Evolutionary conservation across 2,888 invertebrate species (phyloP), one percentile per base, ranked within the genome.

Genomic region (Meteorus cinctellus): DNA sequence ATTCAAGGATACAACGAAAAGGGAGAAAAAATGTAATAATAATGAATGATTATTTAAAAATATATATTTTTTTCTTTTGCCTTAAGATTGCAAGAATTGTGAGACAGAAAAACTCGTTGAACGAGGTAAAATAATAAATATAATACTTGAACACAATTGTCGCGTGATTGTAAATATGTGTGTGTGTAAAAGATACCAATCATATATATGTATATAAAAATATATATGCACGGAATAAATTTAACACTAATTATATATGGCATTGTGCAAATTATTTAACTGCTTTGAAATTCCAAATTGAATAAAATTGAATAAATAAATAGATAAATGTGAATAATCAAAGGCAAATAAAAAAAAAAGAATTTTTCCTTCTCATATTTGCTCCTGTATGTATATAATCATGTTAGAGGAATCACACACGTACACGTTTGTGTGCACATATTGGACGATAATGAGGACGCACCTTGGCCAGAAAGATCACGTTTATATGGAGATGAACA

Each of bases 371-470:
- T 62, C 24, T 69, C 19, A 10, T 24, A 36, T 24, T 27, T 51
- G 63, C 59, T 36, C n/a, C 16, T 31, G 36, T 27, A 10, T 31
- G 77, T 76, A 77, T 74, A 71, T 16, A 48, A 16, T n/a, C 19
- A 55, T 24, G n/a, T 55, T 19, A 2, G 19, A 19, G 19, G 4
- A 19, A 8, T 4, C 19, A 55, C 19, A 55, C 19, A 24, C 19
- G 8, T 19, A 19, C 14, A 45, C 45, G 16, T 55, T 19, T 19
- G 19, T 55, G n/a, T 55, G 8, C n/a, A 55, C n/a, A 19, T 55
- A 55, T 48, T 55, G 55, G 19, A 55, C 19, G 19, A 79, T 81
- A 82, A 81, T 81, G 81, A 83, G 83, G 80, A 80, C 83, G 81
- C 81, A 81, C 80, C 82, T 81, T 80, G 78, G 76, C 77, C 76